phyloP scores from a whole-genome alignment of 2,797 vertebrate species.

The Esox lucius region DNA sequence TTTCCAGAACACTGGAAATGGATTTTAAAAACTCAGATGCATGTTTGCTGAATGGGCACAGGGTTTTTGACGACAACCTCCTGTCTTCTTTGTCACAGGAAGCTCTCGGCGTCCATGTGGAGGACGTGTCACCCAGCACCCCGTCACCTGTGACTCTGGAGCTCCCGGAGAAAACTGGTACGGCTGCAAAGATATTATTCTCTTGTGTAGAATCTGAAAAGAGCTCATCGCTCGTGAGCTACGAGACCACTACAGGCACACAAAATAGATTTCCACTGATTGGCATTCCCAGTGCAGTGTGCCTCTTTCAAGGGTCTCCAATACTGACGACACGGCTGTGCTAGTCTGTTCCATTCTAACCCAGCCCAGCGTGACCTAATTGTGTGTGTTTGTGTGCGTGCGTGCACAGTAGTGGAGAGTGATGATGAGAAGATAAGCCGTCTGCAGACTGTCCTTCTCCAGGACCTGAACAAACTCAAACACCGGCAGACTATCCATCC shows the following conservation, averaged over 20 bases:
- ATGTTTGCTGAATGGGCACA: not conserved
- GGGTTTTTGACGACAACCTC: not conserved
- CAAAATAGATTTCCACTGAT: not conserved
- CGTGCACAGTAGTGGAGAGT: constrained; percentile 29
- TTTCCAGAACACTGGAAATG: not conserved
- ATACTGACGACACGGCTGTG: not conserved
- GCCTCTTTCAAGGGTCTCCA: not conserved
- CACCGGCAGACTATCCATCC: constrained; percentile 93
- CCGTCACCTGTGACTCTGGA: constrained; percentile 21
- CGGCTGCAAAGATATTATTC: not conserved
- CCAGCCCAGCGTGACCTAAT: too few species aligned
- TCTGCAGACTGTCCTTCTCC: constrained; percentile 79
- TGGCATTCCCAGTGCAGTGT: not conserved
- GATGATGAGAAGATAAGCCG: constrained; percentile 52
- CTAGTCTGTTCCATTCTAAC: constrained; percentile 4
- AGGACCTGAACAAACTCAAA: constrained; percentile 79
- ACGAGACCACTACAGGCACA: not conserved
- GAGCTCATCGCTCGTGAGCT: not conserved
- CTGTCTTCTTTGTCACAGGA: constrained; percentile 57
- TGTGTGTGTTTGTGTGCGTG: constrained; percentile 2
- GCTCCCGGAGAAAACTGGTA: constrained; percentile 20
- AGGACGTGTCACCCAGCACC: constrained; percentile 36
- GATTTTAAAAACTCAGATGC: not conserved
- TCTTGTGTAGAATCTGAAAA: not conserved
- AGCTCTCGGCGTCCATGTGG: constrained; percentile 65